Evolutionary conservation across 2,888 invertebrate genomes (phyloP), one percentile per base, ranked within the genome.

Genomic region (Tachystola acroxantha): DNA sequence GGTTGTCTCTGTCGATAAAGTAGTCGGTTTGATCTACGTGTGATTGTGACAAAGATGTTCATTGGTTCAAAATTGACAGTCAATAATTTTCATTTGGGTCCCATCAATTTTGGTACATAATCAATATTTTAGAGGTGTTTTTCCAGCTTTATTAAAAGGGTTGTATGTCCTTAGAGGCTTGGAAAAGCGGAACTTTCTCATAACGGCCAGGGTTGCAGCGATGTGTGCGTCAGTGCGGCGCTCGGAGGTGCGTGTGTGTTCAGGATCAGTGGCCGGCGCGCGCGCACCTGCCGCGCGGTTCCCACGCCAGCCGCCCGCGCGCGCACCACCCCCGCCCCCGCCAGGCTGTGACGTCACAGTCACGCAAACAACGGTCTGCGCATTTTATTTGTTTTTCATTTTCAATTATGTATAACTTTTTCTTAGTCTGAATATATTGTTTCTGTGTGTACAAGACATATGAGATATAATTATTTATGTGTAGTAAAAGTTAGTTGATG

Each of bases 231-330:
- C 11, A 11, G 44, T 36, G 45, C 43, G 45, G 51, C 60, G 57
- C 42, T 45, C 48, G 42, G 40, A 40, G 39, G 51, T 43, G 52
- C 50, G 74, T 67, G 72, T 52, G 74, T 61, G 80, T 75, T 73
- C 78, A 85, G 86, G 85, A 85, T 82, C 86, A 85, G 81, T 86
- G 85, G 80, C 84, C 85, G 76, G 74, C 76, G 71, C 73, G 69
- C 73, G 84, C 82, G 82, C 85, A 84, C 86, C 85, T 85, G 86
- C 84, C 82, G 82, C 78, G 62, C 48, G 61, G 80, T 85, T 85
- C 85, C 84, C 86, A 85, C 86, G 86, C 68, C 72, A 70, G 57
- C 72, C 53, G 56, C 56, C 63, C 63, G 45, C 59, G 49, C 37
- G n/a, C 54, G 34, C 57, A 52, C 50, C 55, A 39, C 52, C 37